phyloP scores from a whole-genome alignment of 2,797 vertebrate species.

The Cossypha polioptera region DNA sequence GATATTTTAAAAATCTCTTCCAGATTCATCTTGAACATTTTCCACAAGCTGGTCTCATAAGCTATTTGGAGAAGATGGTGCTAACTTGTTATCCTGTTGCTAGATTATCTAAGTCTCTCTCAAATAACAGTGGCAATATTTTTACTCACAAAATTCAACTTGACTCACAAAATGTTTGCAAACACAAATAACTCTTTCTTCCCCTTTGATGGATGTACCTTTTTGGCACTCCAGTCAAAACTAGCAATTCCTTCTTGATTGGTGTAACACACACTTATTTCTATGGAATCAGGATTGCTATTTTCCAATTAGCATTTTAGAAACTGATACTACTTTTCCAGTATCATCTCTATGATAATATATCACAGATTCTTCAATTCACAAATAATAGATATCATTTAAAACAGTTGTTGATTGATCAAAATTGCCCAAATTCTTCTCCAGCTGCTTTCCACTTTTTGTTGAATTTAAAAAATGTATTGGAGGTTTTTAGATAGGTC shows the following conservation, averaged over 20 bases:
- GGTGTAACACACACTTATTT: background rate
- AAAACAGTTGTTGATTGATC: background rate
- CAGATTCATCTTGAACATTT: background rate
- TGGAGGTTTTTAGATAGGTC: background rate
- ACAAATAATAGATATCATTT: background rate
- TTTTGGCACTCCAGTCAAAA: background rate
- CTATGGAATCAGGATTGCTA: background rate
- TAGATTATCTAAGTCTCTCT: background rate
- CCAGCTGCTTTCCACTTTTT: background rate
- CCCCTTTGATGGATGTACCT: background rate
- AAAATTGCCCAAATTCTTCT: background rate
- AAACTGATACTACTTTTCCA: background rate
- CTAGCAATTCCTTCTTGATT: background rate
- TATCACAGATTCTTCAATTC: background rate
- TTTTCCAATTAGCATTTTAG: constrained; percentile 2
- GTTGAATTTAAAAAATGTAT: background rate
- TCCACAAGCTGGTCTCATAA: background rate
- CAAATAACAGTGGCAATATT: background rate
- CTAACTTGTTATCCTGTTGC: background rate
- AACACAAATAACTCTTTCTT: background rate
- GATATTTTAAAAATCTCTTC: background rate
- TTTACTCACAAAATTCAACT: background rate
- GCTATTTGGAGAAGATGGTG: background rate
- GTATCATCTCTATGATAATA: background rate
- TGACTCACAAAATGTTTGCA: background rate